phyloP scores from a whole-genome alignment of 2,113 vertebrate species.

The Irena cyanogastra region DNA sequence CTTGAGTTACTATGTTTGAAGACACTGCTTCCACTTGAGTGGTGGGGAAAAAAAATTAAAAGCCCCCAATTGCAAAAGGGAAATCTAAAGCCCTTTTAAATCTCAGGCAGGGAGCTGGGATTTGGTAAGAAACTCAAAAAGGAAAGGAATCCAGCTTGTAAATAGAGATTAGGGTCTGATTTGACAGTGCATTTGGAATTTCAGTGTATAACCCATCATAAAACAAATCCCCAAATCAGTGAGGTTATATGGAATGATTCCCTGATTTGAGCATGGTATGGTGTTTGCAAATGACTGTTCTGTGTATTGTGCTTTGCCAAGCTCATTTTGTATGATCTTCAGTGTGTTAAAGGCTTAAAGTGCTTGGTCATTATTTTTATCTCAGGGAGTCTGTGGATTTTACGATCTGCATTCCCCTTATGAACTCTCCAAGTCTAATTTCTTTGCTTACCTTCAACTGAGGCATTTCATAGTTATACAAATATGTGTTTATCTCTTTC shows the following conservation, averaged over 20 bases:
- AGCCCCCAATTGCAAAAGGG: background rate
- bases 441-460: slow-evolving; percentile 59
- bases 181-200: background rate
- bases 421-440: slow-evolving; percentile 44
- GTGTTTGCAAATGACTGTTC: slow-evolving; percentile 1
- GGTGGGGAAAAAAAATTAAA: background rate
- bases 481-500: slow-evolving; percentile 54
- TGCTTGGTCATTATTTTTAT: slow-evolving; percentile 41
- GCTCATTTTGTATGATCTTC: slow-evolving; percentile 28
- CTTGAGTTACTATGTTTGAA: background rate
- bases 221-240: background rate
- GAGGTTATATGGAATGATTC: background rate
- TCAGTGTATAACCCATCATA: background rate
- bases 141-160: background rate
- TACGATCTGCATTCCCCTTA: slow-evolving; percentile 27
- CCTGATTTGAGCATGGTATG: background rate
- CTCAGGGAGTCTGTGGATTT: slow-evolving; percentile 43
- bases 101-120: background rate
- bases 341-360: background rate
- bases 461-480: slow-evolving; percentile 50
- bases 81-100: background rate
- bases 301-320: slow-evolving; percentile 5
- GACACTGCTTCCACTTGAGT: background rate
- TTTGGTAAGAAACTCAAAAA: background rate
- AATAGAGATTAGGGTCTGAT: background rate